phyloP scores from a whole-genome alignment of 23 tunicate genomes.

The Clavelina lepadiformis region DNA sequence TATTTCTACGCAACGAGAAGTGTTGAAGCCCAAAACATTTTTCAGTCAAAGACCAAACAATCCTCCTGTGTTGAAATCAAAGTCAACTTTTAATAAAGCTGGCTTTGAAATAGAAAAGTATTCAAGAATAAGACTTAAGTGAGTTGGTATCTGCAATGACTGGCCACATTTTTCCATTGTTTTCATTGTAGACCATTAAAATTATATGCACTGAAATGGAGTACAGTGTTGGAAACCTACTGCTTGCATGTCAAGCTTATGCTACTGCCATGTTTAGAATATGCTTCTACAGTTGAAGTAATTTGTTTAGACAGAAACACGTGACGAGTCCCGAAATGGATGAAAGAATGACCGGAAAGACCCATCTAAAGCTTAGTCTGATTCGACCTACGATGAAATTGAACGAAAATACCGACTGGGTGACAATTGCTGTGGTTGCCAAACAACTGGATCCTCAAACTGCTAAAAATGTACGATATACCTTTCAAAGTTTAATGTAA shows the following conservation, averaged over 20 bases:
- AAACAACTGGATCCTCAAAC: conserved; percentile 81
- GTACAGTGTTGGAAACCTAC: no score
- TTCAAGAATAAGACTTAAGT: conserved; percentile 70
- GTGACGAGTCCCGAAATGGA: conserved; percentile 52
- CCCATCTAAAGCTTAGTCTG: conserved; percentile 26
- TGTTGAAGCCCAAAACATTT: background rate
- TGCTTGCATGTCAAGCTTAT: no score
- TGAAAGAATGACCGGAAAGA: conserved; percentile 65
- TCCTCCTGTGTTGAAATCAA: background rate
- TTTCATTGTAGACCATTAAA: no score
- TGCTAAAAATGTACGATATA: conserved; percentile 60
- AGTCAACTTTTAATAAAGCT: background rate
- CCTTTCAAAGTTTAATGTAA: background rate
- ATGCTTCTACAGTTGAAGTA: no score
- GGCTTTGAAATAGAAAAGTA: conserved; percentile 45
- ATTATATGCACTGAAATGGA: no score
- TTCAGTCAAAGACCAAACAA: background rate
- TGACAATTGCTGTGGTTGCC: conserved; percentile 77
- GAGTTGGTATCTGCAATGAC: conserved; percentile 7
- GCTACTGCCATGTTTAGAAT: no score
- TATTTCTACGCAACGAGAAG: background rate
- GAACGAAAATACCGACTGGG: conserved; percentile 74
- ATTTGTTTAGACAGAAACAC: conserved; percentile 31
- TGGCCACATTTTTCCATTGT: no score
- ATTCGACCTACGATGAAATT: conserved; percentile 50